Evolutionary conservation across 2,113 vertebrate species (phyloP), one percentile per base, ranked within the genome.

Genomic region (Anarrhichthys ocellatus): DNA sequence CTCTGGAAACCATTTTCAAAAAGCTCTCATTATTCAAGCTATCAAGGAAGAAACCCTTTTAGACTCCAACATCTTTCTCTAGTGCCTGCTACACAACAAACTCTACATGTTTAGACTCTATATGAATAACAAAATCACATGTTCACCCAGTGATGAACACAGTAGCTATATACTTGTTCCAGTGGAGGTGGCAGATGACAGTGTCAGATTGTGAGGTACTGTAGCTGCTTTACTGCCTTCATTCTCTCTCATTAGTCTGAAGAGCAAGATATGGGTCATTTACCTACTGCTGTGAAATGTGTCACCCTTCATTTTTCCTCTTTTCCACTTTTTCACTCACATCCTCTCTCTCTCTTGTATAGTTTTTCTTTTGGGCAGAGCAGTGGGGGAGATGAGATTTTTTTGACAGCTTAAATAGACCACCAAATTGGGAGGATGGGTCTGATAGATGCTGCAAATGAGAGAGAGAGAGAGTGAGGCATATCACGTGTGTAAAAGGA

Each of bases 201-300:
- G 34, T 36, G 34, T 62, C 34, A 87, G 67, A 72, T 68, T 73
- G 67, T 63, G 61, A 52, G 42, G n/a, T 61, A 40, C 7, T 80
- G n/a, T 44, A 24, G 14, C 58, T 66, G 61, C n/a, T 74, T 69
- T 14, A 29, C 42, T 56, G 24, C 56, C 84, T 81, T 86, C 81
- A 54, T 86, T 89, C 71, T 59, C 71, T 87, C 84, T 86, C 63
- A 87, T 89, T 89, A 87, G 72, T 87, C 78, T 87, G 85, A 89
- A 75, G 84, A 75, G 52, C 70, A 38, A 71, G 70, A 56, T 32
- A 34, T 15, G 52, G 76, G 14, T 63, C 69, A 34, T 48, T 80
- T 66, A 73, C 76, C 83, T 52, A 32, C 80, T 77, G 72, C 80
- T 82, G 83, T 20, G 80, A 74, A 76, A 76, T 44, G 67, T 71